Base-by-base conservation (phyloP, 2,888 invertebrate species). In the Hirtodrosophila alboralis region DNA sequence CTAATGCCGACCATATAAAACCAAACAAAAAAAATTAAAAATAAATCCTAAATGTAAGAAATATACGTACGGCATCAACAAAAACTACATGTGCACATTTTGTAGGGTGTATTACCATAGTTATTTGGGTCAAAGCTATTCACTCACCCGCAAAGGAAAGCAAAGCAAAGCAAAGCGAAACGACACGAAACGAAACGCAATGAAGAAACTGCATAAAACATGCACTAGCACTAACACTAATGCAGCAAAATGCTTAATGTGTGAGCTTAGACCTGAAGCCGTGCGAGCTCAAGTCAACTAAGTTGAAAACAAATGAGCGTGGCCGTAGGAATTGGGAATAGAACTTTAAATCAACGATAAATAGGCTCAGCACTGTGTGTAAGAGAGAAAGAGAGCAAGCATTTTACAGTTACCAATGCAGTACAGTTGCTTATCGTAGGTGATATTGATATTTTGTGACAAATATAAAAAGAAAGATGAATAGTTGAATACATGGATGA, bases 91-190 rank as follows among this genome's bases (percentile, higher is more conserved):
- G 64, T 59, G 73, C 45, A 63, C 44, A 61, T 58, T 51, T 31
- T 51, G 78, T 65, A 56, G 75, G 67, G 75, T 72, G 71, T 80
- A 63, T 81, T 73, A 73, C 78, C 74, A 70, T 75, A 63, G 67
- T 68, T 79, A 89, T 88, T 87, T 89, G 84, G 88, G 88, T 88
- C 88, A 88, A 89, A 88, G 89, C 88, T 88, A 89, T 88, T 89
- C 88, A 88, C 81, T 89, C 88, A 89, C 78, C 87, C 83, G 86
- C 79, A 79, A 80, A 57, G 30, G 40, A 36, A 53, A 13, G 75
- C 74, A 79, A 67, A 37, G 59, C 67, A 69, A 74, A 62, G 66
- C 62, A 38, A 58, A 58, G 26, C 13, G 53, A 77, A 18, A 4
- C 18, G 53, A 77, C 2, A 4, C 18, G 5, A 85, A 66, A 37